Evolutionary conservation across 2,797 vertebrate species (phyloP).

Genomic region (Hemitrygon akajei): DNA sequence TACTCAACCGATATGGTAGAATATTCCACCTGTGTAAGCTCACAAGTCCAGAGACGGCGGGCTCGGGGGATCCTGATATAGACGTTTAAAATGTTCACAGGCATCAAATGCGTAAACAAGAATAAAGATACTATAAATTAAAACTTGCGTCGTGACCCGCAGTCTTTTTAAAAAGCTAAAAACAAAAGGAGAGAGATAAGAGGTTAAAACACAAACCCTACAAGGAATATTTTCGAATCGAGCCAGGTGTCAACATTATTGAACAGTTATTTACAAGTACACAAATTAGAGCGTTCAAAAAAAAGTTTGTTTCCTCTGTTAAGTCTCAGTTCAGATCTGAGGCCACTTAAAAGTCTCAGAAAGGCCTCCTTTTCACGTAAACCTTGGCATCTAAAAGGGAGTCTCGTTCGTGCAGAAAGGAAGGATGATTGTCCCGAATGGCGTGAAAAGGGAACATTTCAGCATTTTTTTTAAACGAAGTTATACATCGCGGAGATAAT

Average conservation of each 20-base stretch:
- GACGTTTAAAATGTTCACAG: constrained; percentile 69
- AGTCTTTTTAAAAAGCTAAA: constrained; percentile 54
- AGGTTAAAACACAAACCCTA: constrained; percentile 53
- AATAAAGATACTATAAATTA: constrained; percentile 82
- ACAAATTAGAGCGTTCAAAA: background rate
- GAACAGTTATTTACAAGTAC: constrained; percentile 29
- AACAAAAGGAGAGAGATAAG: constrained; percentile 41
- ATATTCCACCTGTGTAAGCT: constrained; percentile 72
- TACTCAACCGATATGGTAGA: constrained; percentile 67
- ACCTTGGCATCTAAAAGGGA: constrained; percentile 27
- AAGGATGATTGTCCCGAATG: constrained; percentile 14
- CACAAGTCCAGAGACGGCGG: constrained; percentile 49
- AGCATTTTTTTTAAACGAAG: background rate
- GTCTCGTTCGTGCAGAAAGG: constrained; percentile 9
- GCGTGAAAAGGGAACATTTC: constrained; percentile 18
- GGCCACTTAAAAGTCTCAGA: constrained; percentile 24
- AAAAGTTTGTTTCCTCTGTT: background rate
- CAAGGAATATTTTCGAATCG: constrained; percentile 54
- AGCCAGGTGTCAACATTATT: constrained; percentile 52
- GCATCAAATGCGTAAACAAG: constrained; percentile 50
- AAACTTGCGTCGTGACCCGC: constrained; percentile 73
- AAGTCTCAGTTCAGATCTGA: background rate
- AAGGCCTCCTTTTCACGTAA: constrained; percentile 10
- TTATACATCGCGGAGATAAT: background rate
- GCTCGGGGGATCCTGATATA: constrained; percentile 53